phyloP scores from a whole-genome alignment of 2,797 vertebrate species.

The Nyctalus aviator region DNA sequence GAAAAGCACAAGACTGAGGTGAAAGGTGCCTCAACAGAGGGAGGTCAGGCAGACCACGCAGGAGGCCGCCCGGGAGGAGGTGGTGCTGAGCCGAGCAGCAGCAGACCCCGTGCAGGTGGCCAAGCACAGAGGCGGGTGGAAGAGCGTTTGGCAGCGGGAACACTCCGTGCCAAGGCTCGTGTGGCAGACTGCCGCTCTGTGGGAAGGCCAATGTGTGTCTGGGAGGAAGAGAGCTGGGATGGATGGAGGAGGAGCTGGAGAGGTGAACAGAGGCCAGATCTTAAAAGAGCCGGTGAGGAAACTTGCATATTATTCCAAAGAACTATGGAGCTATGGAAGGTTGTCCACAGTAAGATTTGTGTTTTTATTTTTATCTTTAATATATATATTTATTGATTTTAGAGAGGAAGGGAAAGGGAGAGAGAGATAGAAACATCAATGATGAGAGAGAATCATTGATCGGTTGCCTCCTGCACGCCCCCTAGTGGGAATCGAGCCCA shows the following conservation, averaged over 20 bases:
- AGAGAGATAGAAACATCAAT: too few species aligned
- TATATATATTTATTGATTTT: too few species aligned
- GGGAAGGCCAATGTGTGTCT: not conserved
- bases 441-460: too few species aligned
- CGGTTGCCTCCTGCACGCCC: too few species aligned
- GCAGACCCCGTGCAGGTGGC: not conserved
- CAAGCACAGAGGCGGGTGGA: not conserved
- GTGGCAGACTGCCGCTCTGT: not conserved
- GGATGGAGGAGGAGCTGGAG: not conserved
- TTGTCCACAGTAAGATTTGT: not conserved
- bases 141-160: not conserved
- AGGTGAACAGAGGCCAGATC: not conserved
- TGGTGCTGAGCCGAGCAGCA: not conserved
- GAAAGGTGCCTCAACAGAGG: rapidly evolving
- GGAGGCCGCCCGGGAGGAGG: slow-evolving; percentile 18
- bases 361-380: not conserved
- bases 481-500: too few species aligned
- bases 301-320: not conserved
- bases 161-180: not conserved
- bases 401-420: too few species aligned
- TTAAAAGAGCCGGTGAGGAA: not conserved
- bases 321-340: not conserved
- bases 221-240: not conserved
- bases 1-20: not conserved
- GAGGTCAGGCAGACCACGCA: not conserved